A percentile compares a stretch with the other conserved stretches of the same genome.
phyloP scores from a whole-genome alignment of 2,888 invertebrate genomes.

The Xylocampa areola region DNA sequence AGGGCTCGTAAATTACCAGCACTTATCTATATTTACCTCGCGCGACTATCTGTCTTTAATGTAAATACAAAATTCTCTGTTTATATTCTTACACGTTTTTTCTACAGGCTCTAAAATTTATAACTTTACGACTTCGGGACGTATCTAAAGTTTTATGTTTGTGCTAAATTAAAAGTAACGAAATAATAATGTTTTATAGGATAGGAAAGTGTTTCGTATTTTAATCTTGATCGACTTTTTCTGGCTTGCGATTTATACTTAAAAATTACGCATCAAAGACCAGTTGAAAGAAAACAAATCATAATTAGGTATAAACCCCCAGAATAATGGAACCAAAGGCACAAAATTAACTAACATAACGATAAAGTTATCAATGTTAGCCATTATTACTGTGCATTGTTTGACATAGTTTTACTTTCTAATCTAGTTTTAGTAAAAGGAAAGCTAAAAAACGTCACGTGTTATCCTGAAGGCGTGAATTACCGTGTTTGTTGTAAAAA shows the following conservation, averaged over 20 bases:
- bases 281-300: too few relatives aligned
- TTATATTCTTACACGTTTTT: slow-evolving; percentile 61
- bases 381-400: slow-evolving; percentile 19
- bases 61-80: slow-evolving; percentile 76
- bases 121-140: slow-evolving; percentile 43
- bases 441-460: slow-evolving; percentile 41
- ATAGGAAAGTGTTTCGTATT: slow-evolving; percentile 10
- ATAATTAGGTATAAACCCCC: too few relatives aligned
- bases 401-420: slow-evolving; percentile 39
- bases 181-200: slow-evolving; percentile 29
- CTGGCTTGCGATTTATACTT: not conserved
- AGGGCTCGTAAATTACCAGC: slow-evolving; percentile 75
- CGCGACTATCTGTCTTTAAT: slow-evolving; percentile 73
- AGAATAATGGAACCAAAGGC: not conserved
- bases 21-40: slow-evolving; percentile 82
- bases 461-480: slow-evolving; percentile 54
- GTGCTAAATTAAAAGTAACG: slow-evolving; percentile 46
- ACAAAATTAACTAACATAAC: slow-evolving; percentile 1
- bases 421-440: slow-evolving; percentile 48
- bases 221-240: slow-evolving; percentile 11
- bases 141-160: slow-evolving; percentile 35
- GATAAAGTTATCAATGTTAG: slow-evolving; percentile 20
- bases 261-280: too few relatives aligned
- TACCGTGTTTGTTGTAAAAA: slow-evolving; percentile 64
- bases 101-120: slow-evolving; percentile 52